Base-by-base conservation (phyloP, 2,113 vertebrate genomes). In the Spermophilus dauricus region DNA sequence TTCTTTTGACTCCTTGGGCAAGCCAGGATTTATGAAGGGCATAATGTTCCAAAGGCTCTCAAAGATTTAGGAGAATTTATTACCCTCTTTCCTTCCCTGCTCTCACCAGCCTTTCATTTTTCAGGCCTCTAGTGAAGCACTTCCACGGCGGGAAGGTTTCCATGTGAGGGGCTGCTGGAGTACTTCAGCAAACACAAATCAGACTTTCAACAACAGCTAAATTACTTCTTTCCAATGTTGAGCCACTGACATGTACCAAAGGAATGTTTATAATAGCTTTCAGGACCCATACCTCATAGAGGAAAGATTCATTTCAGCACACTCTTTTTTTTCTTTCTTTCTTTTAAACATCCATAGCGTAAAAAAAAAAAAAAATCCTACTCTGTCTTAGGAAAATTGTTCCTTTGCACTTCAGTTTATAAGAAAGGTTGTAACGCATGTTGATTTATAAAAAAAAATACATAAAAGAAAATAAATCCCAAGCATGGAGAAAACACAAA, bases 141-240 rank as follows among this genome's bases (percentile, higher is more conserved):
- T 82, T 88, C 39, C 56, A 82, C 32, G 0, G 0, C 22, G 56
- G 76, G 72, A 83, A 96, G 42, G 5, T 77, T 91, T 94, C 93
- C 37, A 16, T 39, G 96, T 96, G 89, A 75, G 17, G 48, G 37
- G 4, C 24, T 95, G 51, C 90, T 97, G 86, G 42, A 98, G 96
- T 10, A 94, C 75, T 81, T 83, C 34, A 89, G 95, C 95, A 87
- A 94, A 94, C 77, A 58, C 77, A 97, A 97, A 97, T 92, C 82
- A 84, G 76, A 88, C 94, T 97, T 95, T 96, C 92, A 96, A 73
- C 61, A 94, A 18, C 67, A 78, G 39, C 89, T 85, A 89, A 94
- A 98, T 97, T 1, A 20, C 48, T 97, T 87, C 90, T 30, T 5
- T 83, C 53, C 53, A 18, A 26, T 75, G 20, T 65, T n/a, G 70